Evolutionary conservation across 1,140 invertebrate genomes (phyloP).

Genomic region (Saccostrea echinata): DNA sequence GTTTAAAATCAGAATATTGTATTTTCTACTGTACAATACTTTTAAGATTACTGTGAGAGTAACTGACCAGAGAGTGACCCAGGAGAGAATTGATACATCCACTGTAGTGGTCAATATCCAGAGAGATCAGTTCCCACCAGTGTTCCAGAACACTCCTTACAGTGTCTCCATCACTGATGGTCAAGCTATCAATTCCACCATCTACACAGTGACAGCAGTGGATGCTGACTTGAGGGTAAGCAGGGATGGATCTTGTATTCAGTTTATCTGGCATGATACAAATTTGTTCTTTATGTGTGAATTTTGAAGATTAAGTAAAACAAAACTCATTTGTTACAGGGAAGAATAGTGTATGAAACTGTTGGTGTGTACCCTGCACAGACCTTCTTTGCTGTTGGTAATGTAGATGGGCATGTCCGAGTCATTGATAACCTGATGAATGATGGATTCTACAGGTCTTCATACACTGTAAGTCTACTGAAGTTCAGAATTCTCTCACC

Average conservation of each 20-base stretch:
- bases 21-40: not conserved
- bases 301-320: not conserved
- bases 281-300: too few relatives aligned
- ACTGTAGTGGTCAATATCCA: conserved; percentile 88
- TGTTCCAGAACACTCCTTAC: conserved; percentile 84
- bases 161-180: conserved; percentile 90
- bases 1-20: not conserved
- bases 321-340: conserved; percentile 43
- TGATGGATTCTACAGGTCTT: conserved; percentile 42
- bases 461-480: conserved; percentile 45
- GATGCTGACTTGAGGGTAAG: conserved; percentile 46
- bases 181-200: conserved; percentile 85
- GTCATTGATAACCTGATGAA: conserved; percentile 19
- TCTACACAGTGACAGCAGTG: conserved; percentile 86
- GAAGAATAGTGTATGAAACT: conserved; percentile 46
- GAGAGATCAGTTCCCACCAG: conserved; percentile 88
- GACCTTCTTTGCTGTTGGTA: conserved; percentile 50
- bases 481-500: not conserved
- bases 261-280: too few relatives aligned
- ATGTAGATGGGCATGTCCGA: conserved; percentile 47
- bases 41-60: conserved; percentile 78
- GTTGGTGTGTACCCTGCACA: conserved; percentile 54
- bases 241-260: not conserved
- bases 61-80: conserved; percentile 90
- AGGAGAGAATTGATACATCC: conserved; percentile 84